Base-by-base conservation (phyloP, 2,113 vertebrate species). In the Epinephelus cyanopodus region DNA sequence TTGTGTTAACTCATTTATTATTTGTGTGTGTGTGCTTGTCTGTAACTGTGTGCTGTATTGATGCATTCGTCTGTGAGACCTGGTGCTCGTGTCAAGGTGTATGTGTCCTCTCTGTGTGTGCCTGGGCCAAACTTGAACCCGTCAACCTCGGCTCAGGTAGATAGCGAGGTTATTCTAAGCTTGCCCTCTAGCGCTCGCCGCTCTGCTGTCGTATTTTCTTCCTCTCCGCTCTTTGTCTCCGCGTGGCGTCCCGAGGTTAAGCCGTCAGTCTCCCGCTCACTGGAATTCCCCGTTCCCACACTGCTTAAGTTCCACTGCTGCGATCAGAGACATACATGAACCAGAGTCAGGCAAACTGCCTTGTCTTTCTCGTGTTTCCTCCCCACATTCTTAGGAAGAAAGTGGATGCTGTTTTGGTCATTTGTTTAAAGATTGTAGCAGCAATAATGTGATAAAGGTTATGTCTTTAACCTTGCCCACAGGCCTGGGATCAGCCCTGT, bases 271-370 rank as follows among this genome's bases (percentile, higher is more conserved):
- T 92, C 63, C 23, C 17, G 62, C 84, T 79, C 19, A 3, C 78
- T 91, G 86, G 90, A 93, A 90, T 79, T 72, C 83, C 90, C 85
- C 54, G 57, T 91, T 92, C 91, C 89, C 91, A 92, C 91, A 82
- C 74, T 79, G 83, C 85, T 93, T 68, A 79, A 60, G 83, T 93
- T 92, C 81, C 91, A 70, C 62, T 2, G 54, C 53, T 52, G 76
- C 9, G 74, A 83, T 56, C 78, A 18, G 84, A 65, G 62, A 69
- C 11, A 14, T 15, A 57, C 69, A 19, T 65, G 64, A 56, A 75
- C 53, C 17, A 2, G 8, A 71, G 70, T 74, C 72, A 47, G 65
- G 53, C 81, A 33, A 47, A 39, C 60, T 13, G 0, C 33, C 53
- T 63, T 4, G 56, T 69, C 85, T 33, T 27, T 74, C 88, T 91